phyloP scores from a whole-genome alignment of 2,888 invertebrate genomes.

The Ormyrus nitidulus region DNA sequence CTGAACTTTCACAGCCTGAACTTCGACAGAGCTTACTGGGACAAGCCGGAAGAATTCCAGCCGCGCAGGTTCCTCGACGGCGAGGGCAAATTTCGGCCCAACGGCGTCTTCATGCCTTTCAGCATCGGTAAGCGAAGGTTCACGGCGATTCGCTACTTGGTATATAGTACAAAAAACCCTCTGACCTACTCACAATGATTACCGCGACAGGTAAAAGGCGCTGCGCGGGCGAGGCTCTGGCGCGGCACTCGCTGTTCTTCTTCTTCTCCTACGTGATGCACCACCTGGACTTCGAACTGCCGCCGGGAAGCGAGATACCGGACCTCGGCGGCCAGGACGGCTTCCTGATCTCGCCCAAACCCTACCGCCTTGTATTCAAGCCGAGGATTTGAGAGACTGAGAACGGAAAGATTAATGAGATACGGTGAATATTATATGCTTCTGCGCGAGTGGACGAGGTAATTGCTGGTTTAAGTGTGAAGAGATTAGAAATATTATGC shows the following conservation, averaged over 20 bases:
- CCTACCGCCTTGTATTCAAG: constrained; percentile 74
- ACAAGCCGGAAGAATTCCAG: constrained; percentile 79
- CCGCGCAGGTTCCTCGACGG: constrained; percentile 82
- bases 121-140: constrained; percentile 79
- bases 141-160: too few species aligned
- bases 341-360: constrained; percentile 78
- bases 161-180: too few species aligned
- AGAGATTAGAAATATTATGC: too few species aligned
- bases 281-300: constrained; percentile 72
- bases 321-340: constrained; percentile 78
- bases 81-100: constrained; percentile 77
- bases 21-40: constrained; percentile 79
- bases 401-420: too few species aligned
- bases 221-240: constrained; percentile 76
- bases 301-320: constrained; percentile 73
- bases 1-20: constrained; percentile 80
- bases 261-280: constrained; percentile 74
- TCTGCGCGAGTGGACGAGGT: too few species aligned
- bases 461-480: too few species aligned
- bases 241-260: constrained; percentile 74
- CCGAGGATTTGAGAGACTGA: neutral
- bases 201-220: constrained; percentile 73
- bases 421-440: too few species aligned
- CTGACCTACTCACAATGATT: too few species aligned
- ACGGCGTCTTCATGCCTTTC: constrained; percentile 80